Conservation (phyloP, 2,797 vertebrate species). For the Echiichthys vipera region DNA sequence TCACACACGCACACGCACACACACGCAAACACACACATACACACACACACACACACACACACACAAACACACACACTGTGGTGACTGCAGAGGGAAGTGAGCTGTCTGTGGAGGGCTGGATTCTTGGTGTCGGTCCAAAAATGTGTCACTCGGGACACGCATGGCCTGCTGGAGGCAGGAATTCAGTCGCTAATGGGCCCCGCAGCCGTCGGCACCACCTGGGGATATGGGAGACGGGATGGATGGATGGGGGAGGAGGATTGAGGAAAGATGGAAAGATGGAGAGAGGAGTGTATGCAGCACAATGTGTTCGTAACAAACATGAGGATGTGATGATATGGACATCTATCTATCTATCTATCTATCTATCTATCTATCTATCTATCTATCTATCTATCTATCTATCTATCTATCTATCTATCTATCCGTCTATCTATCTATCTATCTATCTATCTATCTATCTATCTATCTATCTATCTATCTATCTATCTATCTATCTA, state of each 20-base stretch:
- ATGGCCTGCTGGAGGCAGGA: constrained; percentile 88
- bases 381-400: not conserved
- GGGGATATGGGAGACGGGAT: constrained; percentile 84
- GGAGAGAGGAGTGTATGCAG: constrained; percentile 48
- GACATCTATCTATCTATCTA: not conserved
- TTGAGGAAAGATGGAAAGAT: constrained; percentile 46
- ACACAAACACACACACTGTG: constrained; percentile 42
- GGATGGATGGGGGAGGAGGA: constrained; percentile 83
- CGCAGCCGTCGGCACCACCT: constrained; percentile 86
- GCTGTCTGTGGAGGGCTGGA: constrained; percentile 84
- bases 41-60: constrained; percentile 21
- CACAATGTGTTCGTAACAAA: constrained; percentile 70
- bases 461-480: not conserved
- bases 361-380: not conserved
- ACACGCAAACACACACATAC: constrained; percentile 20
- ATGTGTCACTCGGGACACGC: constrained; percentile 88
- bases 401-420: not conserved
- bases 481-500: not conserved
- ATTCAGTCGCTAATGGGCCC: constrained; percentile 87
- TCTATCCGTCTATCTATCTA: not conserved
- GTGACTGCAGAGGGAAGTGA: constrained; percentile 81
- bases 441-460: not conserved
- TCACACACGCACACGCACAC: constrained; percentile 13
- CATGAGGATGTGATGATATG: constrained; percentile 45
- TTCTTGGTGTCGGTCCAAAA: constrained; percentile 88